phyloP scores from a whole-genome alignment of 2,797 vertebrate species.

The Mus caroli region DNA sequence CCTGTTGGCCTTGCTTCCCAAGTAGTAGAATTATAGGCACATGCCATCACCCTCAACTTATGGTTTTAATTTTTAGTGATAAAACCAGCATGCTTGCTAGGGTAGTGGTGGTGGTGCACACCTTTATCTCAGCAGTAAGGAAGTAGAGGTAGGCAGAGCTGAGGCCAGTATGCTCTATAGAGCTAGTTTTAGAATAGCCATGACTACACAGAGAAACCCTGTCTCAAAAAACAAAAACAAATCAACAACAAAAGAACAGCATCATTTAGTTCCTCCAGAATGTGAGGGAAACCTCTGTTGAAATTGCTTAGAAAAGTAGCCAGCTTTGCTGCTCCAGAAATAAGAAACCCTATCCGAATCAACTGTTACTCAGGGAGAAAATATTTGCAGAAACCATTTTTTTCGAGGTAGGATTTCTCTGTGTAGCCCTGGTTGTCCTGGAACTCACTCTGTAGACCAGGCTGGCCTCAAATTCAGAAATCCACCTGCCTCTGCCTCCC shows the following conservation, averaged over 20 bases:
- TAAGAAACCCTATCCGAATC: neutral
- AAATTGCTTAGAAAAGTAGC: neutral
- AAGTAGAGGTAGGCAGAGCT: neutral
- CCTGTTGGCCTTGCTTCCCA: neutral
- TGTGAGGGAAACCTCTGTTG: neutral
- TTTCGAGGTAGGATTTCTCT: too few relatives aligned
- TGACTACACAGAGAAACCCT: neutral
- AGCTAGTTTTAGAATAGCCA: neutral
- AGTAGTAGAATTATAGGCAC: neutral
- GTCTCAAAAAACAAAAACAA: neutral
- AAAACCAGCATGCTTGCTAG: neutral
- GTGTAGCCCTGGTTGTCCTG: too few relatives aligned
- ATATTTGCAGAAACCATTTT: neutral
- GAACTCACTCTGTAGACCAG: too few relatives aligned
- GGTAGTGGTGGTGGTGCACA: neutral
- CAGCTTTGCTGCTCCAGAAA: neutral
- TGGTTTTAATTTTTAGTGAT: neutral
- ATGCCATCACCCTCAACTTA: neutral
- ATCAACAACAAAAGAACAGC: neutral
- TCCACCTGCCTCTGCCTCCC: too few relatives aligned
- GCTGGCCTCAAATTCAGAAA: too few relatives aligned
- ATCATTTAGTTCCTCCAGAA: neutral
- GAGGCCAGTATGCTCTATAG: neutral
- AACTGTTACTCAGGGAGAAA: neutral
- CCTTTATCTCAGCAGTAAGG: neutral